These are phyloP conservation scores for Nettapus auritus DNA, from an alignment of 2,113 vertebrate species.

Conservation along the genomic window DNA sequence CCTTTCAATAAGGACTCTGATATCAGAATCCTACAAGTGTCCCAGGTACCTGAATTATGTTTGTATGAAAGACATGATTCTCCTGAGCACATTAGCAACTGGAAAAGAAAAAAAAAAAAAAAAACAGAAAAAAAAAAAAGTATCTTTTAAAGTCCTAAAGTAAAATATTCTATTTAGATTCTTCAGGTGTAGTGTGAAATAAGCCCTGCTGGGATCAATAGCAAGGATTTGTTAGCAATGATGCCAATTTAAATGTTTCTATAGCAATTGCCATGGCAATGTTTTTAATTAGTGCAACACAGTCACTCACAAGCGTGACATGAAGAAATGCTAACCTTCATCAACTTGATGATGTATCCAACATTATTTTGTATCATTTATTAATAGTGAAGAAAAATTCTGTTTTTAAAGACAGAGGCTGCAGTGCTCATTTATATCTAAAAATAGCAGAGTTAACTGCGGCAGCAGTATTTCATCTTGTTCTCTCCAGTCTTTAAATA, in stretches of 20 bases:
- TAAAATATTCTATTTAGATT: conserved; percentile 54
- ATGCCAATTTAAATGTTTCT: conserved; percentile 71
- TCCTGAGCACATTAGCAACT: neutral
- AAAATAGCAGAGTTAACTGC: conserved; percentile 21
- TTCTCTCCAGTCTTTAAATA: neutral
- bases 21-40: neutral
- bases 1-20: neutral
- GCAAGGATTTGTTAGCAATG: conserved; percentile 56
- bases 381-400: conserved; percentile 30
- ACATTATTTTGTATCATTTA: conserved; percentile 36
- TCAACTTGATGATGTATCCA: conserved; percentile 18
- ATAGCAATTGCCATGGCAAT: conserved; percentile 73
- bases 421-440: neutral
- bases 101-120: neutral
- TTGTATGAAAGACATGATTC: neutral
- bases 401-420: neutral
- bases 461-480: neutral
- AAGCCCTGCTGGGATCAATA: conserved; percentile 50
- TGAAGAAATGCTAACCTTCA: conserved; percentile 31
- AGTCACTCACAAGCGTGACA: conserved; percentile 16
- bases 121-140: neutral
- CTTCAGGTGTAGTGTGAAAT: conserved; percentile 28
- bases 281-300: conserved; percentile 66
- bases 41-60: conserved; percentile 2
- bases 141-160: neutral